Evolutionary conservation across 37 sponge, comb jelly and placozoan species (phyloP).

Genomic region (Sycon ciliatum): DNA sequence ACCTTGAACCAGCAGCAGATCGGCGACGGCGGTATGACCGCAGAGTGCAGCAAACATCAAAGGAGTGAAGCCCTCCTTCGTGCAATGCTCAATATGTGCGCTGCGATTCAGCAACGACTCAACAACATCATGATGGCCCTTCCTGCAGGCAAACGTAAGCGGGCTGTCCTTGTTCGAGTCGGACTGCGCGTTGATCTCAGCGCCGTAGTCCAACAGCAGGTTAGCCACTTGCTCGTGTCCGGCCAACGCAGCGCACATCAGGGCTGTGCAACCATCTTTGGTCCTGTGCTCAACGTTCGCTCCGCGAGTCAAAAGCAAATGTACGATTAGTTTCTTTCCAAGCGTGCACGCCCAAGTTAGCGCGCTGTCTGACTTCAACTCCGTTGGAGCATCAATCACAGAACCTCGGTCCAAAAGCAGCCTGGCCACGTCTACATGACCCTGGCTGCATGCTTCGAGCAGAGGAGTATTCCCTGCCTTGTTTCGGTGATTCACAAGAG

Average conservation of each 20-base stretch:
- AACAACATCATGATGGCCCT: constrained; percentile 94
- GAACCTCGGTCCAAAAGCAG: constrained; percentile 81
- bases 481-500: constrained; percentile 85
- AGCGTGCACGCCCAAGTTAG: constrained; percentile 99
- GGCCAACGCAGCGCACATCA: constrained; percentile 92
- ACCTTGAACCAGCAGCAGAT: constrained; percentile 20
- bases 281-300: constrained; percentile 91
- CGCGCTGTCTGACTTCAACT: constrained; percentile 88
- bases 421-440: constrained; percentile 77
- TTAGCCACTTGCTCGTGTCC: constrained; percentile 81
- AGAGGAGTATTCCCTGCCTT: constrained; percentile 97
- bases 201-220: constrained; percentile 70
- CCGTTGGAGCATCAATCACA: constrained; percentile 88
- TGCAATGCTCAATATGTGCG: constrained; percentile 92
- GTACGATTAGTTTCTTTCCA: constrained; percentile 83
- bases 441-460: constrained; percentile 96
- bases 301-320: constrained; percentile 65
- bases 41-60: constrained; percentile 98
- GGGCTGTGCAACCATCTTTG: constrained; percentile 94
- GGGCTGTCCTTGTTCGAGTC: constrained; percentile 98
- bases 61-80: constrained; percentile 94
- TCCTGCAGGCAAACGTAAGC: constrained; percentile 98
- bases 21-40: constrained; percentile 75
- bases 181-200: constrained; percentile 81
- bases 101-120: constrained; percentile 68